Evolutionary conservation across 2,113 vertebrate species (phyloP), one percentile per base, ranked within the genome.

Genomic region (Pelodiscus sinensis): DNA sequence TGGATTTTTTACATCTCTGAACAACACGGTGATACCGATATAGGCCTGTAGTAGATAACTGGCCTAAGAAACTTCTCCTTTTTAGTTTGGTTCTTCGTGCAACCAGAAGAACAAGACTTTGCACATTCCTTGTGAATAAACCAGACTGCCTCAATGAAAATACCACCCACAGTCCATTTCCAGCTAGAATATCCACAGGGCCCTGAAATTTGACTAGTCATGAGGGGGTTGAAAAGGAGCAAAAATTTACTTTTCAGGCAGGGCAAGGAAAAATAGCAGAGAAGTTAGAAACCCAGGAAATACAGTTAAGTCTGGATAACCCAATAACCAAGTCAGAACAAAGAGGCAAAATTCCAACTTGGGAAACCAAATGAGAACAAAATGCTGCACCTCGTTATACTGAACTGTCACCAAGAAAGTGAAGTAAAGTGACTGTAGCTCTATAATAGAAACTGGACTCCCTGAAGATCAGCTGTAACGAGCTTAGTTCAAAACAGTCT

Each of bases 401-500:
- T 81, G 73, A 92, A 60, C 6, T 89, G 51, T 77, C 80, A 6
- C 79, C 19, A 29, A 79, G 57, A 65, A 91, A 85, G 77, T 50
- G 21, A 71, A 71, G 65, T 71, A 65, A 57, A 94, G 52, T 83
- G 25, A 68, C 19, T 62, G 0, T 27, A 71, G 31, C 55, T 79
- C 54, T 81, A 75, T 79, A 85, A 10, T 15, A 77, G 56, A 35
- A 87, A 77, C 13, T 18, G 81, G 24, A 4, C 77, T 44, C 54
- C 35, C 24, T 8, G 68, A 44, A 91, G 81, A 94, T 71, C 75
- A 89, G 86, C 60, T 1, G 1, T 73, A 89, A 87, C 82, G 89
- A 94, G 83, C 13, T 92, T 68, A 84, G 84, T 94, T 78, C 78
- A 85, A 65, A 94, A 85, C 2, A 71, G 55, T 60, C 55, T 88